Evolutionary conservation across 2,113 vertebrate genomes (phyloP).

Genomic region (Narcine bancroftii): DNA sequence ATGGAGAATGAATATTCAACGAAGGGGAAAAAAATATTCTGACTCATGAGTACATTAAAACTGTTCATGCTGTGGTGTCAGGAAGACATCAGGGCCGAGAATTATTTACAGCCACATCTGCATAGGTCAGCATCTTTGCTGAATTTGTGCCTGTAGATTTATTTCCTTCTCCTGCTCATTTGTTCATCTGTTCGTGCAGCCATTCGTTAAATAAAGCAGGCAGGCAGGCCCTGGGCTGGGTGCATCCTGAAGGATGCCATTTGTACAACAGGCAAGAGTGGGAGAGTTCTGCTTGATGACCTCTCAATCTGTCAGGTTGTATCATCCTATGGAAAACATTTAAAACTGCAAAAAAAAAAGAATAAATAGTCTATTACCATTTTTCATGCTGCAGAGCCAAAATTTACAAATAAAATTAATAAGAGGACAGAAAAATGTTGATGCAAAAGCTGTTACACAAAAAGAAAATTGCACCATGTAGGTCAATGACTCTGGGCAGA

Average conservation of each 20-base stretch:
- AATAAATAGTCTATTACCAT: neutral
- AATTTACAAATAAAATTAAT: neutral
- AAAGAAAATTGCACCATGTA: no score
- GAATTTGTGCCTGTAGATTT: neutral
- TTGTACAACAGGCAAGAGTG: neutral
- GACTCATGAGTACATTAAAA: neutral
- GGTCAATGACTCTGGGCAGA: no score
- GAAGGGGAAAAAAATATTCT: neutral
- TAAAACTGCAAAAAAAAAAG: neutral
- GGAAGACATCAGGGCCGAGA: neutral
- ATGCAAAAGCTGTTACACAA: neutral
- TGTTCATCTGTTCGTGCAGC: neutral
- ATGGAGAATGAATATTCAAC: neutral
- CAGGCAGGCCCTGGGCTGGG: neutral
- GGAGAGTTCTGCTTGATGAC: neutral
- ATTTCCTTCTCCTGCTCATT: neutral
- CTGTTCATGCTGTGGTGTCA: neutral
- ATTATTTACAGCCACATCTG: conserved; percentile 11
- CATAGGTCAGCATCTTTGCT: neutral
- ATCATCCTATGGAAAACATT: neutral
- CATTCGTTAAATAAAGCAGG: conserved; percentile 26
- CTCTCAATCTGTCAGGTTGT: neutral
- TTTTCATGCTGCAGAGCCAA: neutral
- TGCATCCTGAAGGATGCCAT: neutral
- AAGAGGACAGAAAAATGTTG: neutral